Conservation (phyloP, 2,797 vertebrate genomes). For the Chelidonichthys spinosus region DNA sequence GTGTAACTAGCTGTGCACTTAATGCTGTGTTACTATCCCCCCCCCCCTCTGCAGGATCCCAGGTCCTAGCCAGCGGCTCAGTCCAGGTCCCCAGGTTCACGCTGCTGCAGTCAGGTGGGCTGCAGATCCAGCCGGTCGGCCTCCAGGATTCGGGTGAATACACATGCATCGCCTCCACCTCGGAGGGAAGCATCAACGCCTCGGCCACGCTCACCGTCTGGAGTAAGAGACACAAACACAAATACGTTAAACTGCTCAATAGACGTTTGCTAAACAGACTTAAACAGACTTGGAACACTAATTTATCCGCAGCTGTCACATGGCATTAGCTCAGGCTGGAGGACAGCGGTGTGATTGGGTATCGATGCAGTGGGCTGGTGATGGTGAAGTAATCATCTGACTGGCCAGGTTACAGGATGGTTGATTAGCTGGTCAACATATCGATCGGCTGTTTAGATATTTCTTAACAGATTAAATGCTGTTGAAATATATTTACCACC, state of each 20-base stretch:
- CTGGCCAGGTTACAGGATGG: constrained; percentile 33
- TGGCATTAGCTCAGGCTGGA: constrained; percentile 38
- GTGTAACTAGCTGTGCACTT: constrained; percentile 36
- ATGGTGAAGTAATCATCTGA: constrained; percentile 50
- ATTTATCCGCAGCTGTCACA: constrained; percentile 50
- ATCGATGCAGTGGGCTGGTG: constrained; percentile 45
- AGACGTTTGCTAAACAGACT: constrained; percentile 46
- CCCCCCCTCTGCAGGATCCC: constrained; percentile 79
- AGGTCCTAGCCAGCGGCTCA: constrained; percentile 91
- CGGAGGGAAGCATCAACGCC: constrained; percentile 86
- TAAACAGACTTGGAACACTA: constrained; percentile 54
- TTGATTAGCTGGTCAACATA: constrained; percentile 50
- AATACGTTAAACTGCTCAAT: constrained; percentile 47
- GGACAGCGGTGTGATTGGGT: constrained; percentile 52
- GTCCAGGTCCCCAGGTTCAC: constrained; percentile 90
- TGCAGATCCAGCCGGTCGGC: constrained; percentile 88
- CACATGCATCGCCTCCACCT: constrained; percentile 89
- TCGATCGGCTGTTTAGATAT: constrained; percentile 15
- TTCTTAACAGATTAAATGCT: constrained; percentile 34
- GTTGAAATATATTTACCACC: constrained; percentile 22
- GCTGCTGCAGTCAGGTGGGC: constrained; percentile 91
- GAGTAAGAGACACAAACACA: constrained; percentile 87
- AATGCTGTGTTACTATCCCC: constrained; percentile 42
- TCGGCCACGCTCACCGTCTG: constrained; percentile 90
- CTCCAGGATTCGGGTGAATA: constrained; percentile 92